Conservation (phyloP, 1,140 invertebrate species). For the Pachyrhynchus sulphureomaculatus region DNA sequence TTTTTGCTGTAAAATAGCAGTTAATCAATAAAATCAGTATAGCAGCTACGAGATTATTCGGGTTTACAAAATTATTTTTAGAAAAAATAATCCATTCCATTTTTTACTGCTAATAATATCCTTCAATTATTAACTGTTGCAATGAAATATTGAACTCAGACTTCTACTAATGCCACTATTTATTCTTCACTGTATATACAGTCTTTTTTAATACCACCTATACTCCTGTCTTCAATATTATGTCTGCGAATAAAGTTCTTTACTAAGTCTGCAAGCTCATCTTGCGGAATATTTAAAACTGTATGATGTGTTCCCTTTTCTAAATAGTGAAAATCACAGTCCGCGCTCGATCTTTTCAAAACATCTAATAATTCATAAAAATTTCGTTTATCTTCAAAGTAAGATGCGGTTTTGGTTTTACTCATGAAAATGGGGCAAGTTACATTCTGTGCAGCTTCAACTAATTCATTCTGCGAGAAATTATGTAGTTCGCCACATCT, state of each 20-base stretch:
- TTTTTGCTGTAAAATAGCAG: too few species aligned
- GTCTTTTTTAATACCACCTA: too few species aligned
- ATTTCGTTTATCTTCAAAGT: constrained; percentile 56
- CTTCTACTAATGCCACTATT: too few species aligned
- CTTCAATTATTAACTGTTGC: too few species aligned
- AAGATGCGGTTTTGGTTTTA: constrained; percentile 58
- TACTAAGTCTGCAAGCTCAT: constrained; percentile 57
- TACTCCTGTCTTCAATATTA: constrained; percentile 26
- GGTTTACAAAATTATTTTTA: too few species aligned
- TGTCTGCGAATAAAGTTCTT: constrained; percentile 61
- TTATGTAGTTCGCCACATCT: constrained; percentile 22
- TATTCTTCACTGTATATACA: too few species aligned
- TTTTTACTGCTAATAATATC: too few species aligned
- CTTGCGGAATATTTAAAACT: constrained; percentile 68
- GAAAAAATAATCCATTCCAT: too few species aligned
- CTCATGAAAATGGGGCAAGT: constrained; percentile 33
- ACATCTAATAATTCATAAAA: constrained; percentile 58
- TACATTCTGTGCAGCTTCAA: constrained; percentile 39
- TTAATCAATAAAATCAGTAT: too few species aligned
- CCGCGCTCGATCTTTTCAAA: constrained; percentile 55
- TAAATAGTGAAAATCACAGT: constrained; percentile 63
- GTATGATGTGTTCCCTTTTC: constrained; percentile 75
- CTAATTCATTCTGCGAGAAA: constrained; percentile 44
- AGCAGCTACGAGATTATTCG: too few species aligned
- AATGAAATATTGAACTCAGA: too few species aligned